Percentiles rank a stretch among this genome's conserved stretches.
These are phyloP conservation scores for Metacarcinus magister DNA, from an alignment of 2,888 invertebrate genomes.

Conservation along the genomic window DNA sequence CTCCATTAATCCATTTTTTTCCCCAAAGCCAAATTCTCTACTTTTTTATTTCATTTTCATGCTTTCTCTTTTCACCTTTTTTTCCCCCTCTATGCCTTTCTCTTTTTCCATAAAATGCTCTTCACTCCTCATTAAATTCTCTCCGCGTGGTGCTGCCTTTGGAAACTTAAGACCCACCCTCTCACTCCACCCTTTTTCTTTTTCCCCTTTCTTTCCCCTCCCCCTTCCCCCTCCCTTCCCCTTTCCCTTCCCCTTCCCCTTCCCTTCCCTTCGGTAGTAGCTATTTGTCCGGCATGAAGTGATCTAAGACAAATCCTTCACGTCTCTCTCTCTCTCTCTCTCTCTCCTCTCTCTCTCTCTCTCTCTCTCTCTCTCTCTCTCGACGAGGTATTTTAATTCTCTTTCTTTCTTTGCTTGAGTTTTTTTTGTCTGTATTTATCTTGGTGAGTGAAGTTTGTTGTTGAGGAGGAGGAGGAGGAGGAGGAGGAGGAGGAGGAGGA, in stretches of 20 bases:
- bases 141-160: not conserved
- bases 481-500: slow-evolving; percentile 21
- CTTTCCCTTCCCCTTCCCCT: not conserved
- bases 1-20: not conserved
- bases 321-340: not conserved
- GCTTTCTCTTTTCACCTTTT: not conserved
- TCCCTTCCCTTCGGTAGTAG: not conserved
- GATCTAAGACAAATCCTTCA: not conserved
- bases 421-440: slow-evolving; percentile 27
- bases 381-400: not conserved
- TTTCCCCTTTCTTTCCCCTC: not conserved
- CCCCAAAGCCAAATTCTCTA: not conserved
- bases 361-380: not conserved
- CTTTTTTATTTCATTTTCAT: not conserved
- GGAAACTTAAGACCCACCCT: not conserved
- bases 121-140: slow-evolving; percentile 22
- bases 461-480: not conserved
- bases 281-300: slow-evolving; percentile 38
- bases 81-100: not conserved
- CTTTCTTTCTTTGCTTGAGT: not conserved
- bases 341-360: not conserved
- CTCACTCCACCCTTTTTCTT: not conserved
- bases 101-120: not conserved
- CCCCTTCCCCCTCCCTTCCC: not conserved
- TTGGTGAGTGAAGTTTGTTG: slow-evolving; percentile 42